A percentile compares a stretch with the other conserved stretches of the same genome.
Evolutionary conservation across 2,888 invertebrate species (phyloP).

Genomic region (Lepidocyrtinus sp.): DNA sequence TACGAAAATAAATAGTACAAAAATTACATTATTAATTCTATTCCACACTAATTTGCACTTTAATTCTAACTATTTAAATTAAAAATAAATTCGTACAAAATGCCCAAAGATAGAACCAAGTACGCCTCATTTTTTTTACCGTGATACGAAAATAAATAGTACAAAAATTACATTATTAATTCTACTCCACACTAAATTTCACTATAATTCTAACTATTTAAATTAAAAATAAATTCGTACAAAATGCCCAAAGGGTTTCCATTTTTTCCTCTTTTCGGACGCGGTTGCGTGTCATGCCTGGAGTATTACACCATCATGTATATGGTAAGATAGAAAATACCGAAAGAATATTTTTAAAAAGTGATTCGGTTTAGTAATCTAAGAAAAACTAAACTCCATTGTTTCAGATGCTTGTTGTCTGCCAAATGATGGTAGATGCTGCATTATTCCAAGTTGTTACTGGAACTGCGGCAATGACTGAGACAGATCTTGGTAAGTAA

Average conservation of each 20-base stretch:
- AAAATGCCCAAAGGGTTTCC: too few species aligned
- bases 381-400: not conserved
- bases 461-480: not conserved
- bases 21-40: too few species aligned
- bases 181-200: not conserved
- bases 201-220: too few species aligned
- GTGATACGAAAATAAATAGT: too few species aligned
- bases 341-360: not conserved
- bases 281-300: constrained; percentile 32
- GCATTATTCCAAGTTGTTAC: constrained; percentile 45
- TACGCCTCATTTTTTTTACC: too few species aligned
- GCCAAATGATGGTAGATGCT: constrained; percentile 56
- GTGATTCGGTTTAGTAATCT: not conserved
- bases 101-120: too few species aligned
- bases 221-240: constrained; percentile 5
- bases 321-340: constrained; percentile 34
- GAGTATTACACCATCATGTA: constrained; percentile 52
- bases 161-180: too few species aligned
- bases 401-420: constrained; percentile 33
- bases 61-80: too few species aligned
- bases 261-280: constrained; percentile 50
- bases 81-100: constrained; percentile 1
- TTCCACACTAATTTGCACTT: not conserved
- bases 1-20: too few species aligned
- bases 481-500: constrained; percentile 28